A percentile compares a stretch with the other conserved stretches of the same genome.
Conservation (phyloP, 2,888 invertebrate species). For the Nephrotoma guestfalica region DNA sequence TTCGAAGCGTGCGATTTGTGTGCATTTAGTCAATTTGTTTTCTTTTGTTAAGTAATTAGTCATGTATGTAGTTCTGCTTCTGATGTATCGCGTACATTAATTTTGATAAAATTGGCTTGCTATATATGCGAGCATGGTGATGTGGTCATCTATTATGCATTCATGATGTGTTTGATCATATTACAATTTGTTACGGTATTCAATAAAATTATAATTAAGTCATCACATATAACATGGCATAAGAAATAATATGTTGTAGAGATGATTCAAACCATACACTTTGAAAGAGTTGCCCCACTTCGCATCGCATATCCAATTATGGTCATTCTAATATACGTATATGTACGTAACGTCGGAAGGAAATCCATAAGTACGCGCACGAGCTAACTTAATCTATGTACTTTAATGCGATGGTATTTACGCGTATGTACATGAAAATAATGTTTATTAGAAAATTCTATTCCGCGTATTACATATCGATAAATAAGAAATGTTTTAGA, state of each 20-base stretch:
- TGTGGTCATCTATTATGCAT: not conserved
- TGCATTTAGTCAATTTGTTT: not conserved
- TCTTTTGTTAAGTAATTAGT: not conserved
- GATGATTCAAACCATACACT: not conserved
- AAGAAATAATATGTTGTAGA: not conserved
- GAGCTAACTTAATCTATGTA: not conserved
- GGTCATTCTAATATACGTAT: not conserved
- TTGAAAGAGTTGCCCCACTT: not conserved
- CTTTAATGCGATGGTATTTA: not conserved
- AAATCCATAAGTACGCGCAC: not conserved
- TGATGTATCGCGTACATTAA: not conserved
- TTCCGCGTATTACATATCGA: not conserved
- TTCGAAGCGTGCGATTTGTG: not conserved
- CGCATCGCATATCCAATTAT: not conserved
- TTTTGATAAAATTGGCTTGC: not conserved
- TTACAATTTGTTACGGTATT: not conserved
- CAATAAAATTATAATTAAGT: not conserved
- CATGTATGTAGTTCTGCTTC: not conserved
- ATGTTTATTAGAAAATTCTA: not conserved
- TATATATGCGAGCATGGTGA: not conserved
- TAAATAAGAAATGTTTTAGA: not conserved
- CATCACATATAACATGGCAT: not conserved
- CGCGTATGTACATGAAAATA: not conserved
- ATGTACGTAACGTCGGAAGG: not conserved
- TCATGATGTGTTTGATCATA: not conserved